Evolutionary conservation across 2,113 vertebrate species (phyloP).

Genomic region (Platanista minor): DNA sequence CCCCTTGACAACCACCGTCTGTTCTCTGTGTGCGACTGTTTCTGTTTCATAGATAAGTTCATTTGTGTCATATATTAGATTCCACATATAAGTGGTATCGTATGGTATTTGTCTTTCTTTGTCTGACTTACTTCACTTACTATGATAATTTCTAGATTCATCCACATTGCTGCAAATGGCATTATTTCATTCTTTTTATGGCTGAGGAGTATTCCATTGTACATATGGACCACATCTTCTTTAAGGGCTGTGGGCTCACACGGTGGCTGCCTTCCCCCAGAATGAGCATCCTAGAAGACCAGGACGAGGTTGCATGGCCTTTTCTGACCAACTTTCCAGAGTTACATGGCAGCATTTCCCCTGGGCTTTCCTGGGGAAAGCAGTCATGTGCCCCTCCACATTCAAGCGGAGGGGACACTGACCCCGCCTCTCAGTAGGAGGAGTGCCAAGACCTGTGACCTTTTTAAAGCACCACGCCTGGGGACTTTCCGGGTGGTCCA

Average conservation of each 20-base stretch:
- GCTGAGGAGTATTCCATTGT: background rate
- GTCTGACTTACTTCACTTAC: background rate
- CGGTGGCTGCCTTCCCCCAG: background rate
- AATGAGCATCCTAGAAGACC: background rate
- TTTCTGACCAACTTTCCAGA: background rate
- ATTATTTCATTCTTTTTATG: background rate
- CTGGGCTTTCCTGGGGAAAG: background rate
- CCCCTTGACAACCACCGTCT: background rate
- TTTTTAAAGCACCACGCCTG: background rate
- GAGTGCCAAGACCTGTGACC: background rate
- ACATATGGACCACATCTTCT: background rate
- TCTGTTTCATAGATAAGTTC: background rate
- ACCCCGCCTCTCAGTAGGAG: background rate
- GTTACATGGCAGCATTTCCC: background rate
- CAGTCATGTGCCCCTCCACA: background rate
- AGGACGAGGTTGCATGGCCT: background rate
- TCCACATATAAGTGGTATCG: background rate
- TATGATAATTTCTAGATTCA: background rate
- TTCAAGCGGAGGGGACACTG: background rate
- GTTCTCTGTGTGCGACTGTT: background rate
- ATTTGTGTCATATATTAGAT: background rate
- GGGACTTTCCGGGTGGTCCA: background rate
- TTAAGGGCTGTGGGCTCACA: background rate
- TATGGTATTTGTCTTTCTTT: background rate
- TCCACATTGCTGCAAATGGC: background rate